Base-by-base conservation (phyloP, 2,888 invertebrate genomes). In the Dastarcus helophoroides region DNA sequence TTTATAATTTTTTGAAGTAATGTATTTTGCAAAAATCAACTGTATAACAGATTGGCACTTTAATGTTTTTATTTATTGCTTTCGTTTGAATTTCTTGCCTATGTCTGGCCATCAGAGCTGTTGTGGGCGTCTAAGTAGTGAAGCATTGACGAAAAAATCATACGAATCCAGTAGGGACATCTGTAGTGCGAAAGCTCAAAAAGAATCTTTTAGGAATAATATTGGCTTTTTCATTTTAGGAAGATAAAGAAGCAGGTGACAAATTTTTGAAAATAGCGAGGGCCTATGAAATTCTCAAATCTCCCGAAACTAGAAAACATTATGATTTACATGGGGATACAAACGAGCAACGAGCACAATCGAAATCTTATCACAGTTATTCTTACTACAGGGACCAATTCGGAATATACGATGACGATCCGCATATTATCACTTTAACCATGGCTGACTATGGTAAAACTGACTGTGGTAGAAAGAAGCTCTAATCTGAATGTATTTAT, bases 241-340 rank as follows among this genome's bases (percentile, higher is more conserved):
- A 79, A 54, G 75, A 79, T 58, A 68, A 71, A 32, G 65, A 76
- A 29, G 78, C 81, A 5, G 80, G 84, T 54, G 73, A 75, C 24
- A 77, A 73, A 41, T 90, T 90, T 56, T 59, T 88, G 14, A 74
- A 75, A 62, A 68, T 89, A 26, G 83, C 81, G 27, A 73, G 78
- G 51, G 89, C 88, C 0, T 90, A 90, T 63, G 89, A 90, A 60
- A 77, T 82, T 2, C 60, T 90, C 8, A 88, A 86, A 60, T 88
- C 89, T 62, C 76, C 80, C 23, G 79, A 80, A 33, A 68, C 76
- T 37, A 65, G 85, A 32, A 79, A 77, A 47, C 75, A 76, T 30
- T 89, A 88, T 63, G 85, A 89, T 56, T 56, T 74, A 19, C 73
- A 79, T 51, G 89, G 89, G 2, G 80, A 83, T 50, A 76, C 76